Conservation (phyloP, 2,113 vertebrate genomes). For the Callionymus lyra region DNA sequence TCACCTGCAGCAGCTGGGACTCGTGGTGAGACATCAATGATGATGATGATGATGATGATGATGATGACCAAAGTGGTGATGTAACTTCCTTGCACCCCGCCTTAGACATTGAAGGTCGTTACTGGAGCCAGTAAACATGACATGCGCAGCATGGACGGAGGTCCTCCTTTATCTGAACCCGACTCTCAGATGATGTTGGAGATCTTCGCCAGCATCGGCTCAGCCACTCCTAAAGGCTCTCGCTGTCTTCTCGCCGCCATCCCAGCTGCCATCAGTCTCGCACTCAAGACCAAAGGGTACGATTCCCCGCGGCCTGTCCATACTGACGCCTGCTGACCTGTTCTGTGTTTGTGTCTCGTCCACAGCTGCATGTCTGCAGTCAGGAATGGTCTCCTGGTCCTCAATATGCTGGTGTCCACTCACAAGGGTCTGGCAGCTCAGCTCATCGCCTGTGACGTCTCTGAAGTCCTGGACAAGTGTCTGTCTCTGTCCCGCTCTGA, state of each 20-base stretch:
- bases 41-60: neutral
- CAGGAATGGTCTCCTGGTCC: conserved; percentile 78
- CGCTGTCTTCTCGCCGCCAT: conserved; percentile 73
- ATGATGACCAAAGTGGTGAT: neutral
- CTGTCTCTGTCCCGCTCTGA: conserved; percentile 56
- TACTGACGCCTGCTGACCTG: too few relatives aligned
- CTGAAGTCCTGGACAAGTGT: conserved; percentile 65
- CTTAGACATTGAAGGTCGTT: conserved; percentile 82
- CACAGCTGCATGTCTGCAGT: conserved; percentile 74
- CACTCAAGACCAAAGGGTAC: conserved; percentile 78
- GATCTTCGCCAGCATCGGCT: conserved; percentile 92
- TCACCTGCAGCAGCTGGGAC: conserved; percentile 79
- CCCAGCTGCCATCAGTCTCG: conserved; percentile 74
- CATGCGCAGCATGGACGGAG: conserved; percentile 45
- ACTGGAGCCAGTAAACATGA: conserved; percentile 77
- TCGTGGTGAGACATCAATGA: conserved; percentile 69
- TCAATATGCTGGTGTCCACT: conserved; percentile 78
- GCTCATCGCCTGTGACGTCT: conserved; percentile 69
- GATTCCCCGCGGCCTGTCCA: neutral
- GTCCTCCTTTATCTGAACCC: conserved; percentile 62
- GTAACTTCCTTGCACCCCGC: neutral
- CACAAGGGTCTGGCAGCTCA: conserved; percentile 84
- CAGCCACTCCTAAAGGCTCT: conserved; percentile 73
- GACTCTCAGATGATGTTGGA: conserved; percentile 85
- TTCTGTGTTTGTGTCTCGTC: neutral